Evolutionary conservation across 2,888 invertebrate genomes (phyloP), one percentile per base, ranked within the genome.

Genomic region (Schrankia costaestrigalis): DNA sequence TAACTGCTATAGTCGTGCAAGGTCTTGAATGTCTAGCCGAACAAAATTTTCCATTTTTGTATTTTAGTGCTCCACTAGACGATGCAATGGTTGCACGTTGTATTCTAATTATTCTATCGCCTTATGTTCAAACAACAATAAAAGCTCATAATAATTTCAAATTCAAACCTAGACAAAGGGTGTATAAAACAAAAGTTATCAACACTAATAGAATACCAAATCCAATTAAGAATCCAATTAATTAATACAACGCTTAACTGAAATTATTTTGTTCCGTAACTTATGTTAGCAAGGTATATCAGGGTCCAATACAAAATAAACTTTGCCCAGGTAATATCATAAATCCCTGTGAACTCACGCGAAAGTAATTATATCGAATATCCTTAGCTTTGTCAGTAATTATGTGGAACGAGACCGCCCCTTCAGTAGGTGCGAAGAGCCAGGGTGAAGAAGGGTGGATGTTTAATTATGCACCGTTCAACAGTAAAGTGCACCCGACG

Each of bases 381-480:
- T 49, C 46, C 35, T 37, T 28, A 50, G 47, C 46, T 46, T 46
- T 51, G 50, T 39, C 18, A 39, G 51, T 42, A 43, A 57, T 57
- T 52, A 60, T 62, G 56, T 57, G 42, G 54, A 32, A 47, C 45
- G 39, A 43, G 26, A 31, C 31, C 41, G 31, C 41, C 56, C 37
- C 42, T 41, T 30, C 39, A 38, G 40, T 56, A 52, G 62, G 61
- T 59, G 57, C 52, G 44, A 55, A 47, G 54, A 48, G 33, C 53
- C 45, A 25, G 37, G 31, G 37, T 32, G 37, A 32, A 32, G 19
- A 25, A 28, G 37, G 37, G 37, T 37, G 37, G 31, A 28, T 54
- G 55, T 69, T 72, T 74, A 75, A 77, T 77, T 76, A 75, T 75
- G 72, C 76, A 72, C 56, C 57, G 59, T 53, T 56, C 57, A 55